Evolutionary conservation across 2,797 vertebrate species (phyloP).

Genomic region (Pterois miles): DNA sequence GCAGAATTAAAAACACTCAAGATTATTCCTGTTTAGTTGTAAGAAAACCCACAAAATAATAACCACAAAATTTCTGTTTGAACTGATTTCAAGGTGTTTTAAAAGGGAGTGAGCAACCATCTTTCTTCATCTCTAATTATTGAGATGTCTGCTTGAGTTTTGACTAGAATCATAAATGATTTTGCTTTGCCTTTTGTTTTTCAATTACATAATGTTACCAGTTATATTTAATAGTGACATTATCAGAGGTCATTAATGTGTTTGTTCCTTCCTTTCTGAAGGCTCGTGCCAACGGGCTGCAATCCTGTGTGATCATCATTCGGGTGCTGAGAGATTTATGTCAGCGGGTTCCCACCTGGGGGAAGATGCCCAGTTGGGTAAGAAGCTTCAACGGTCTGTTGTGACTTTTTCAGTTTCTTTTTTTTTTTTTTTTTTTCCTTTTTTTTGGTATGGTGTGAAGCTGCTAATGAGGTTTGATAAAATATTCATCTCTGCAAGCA

Average conservation of each 20-base stretch:
- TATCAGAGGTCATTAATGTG: neutral
- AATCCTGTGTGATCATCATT: conserved; percentile 89
- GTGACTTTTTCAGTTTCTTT: neutral
- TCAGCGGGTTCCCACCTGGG: conserved; percentile 87
- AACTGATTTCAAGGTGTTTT: neutral
- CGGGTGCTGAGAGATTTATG: conserved; percentile 87
- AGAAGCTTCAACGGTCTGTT: conserved; percentile 35
- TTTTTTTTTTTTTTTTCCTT: neutral
- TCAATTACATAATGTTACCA: neutral
- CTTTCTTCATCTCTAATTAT: neutral
- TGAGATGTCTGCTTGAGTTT: neutral
- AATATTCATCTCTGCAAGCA: neutral
- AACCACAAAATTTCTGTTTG: neutral
- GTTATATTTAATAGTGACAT: neutral
- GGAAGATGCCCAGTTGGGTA: conserved; percentile 87
- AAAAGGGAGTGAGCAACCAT: neutral
- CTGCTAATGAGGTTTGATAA: neutral
- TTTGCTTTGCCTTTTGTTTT: neutral
- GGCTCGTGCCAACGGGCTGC: conserved; percentile 88
- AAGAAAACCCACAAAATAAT: neutral
- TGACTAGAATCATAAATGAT: neutral
- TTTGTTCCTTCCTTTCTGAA: conserved; percentile 44
- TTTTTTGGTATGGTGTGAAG: neutral
- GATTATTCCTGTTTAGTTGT: neutral
- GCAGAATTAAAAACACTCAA: neutral